Evolutionary conservation across 1,140 invertebrate genomes (phyloP).

Genomic region (Aradophagus sp.): DNA sequence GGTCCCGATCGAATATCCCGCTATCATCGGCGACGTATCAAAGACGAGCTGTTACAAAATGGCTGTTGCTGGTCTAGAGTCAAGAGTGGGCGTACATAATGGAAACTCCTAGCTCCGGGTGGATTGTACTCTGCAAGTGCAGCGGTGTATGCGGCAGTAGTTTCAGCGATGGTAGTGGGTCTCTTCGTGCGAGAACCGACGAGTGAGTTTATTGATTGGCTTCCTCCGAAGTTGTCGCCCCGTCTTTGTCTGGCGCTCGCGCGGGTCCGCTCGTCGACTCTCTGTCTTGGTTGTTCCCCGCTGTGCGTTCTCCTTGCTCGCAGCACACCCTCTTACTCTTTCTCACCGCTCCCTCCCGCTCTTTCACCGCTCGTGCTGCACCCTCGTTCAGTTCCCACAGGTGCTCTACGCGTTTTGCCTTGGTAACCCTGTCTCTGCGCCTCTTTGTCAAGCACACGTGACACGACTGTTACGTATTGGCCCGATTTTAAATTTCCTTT

Average conservation of each 20-base stretch:
- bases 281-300: constrained; percentile 5
- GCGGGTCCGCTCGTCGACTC: constrained; percentile 11
- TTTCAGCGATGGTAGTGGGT: constrained; percentile 59
- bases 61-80: constrained; percentile 68
- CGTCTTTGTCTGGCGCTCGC: constrained; percentile 52
- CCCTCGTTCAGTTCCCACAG: constrained; percentile 64
- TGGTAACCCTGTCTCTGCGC: constrained; percentile 63
- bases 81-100: constrained; percentile 74
- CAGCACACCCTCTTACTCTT: constrained; percentile 24
- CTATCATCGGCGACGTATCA: constrained; percentile 55
- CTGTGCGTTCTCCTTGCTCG: constrained; percentile 10
- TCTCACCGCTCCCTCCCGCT: constrained; percentile 44
- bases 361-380: constrained; percentile 29
- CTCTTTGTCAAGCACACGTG: constrained; percentile 42
- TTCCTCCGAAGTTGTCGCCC: constrained; percentile 68
- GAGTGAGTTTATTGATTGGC: constrained; percentile 75
- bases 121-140: constrained; percentile 57
- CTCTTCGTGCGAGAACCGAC: constrained; percentile 64
- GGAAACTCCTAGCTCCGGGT: constrained; percentile 68
- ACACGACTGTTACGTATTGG: constrained; percentile 31
- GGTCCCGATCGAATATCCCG: constrained; percentile 52
- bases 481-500: no score
- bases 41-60: constrained; percentile 71
- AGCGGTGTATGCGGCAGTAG: constrained; percentile 48
- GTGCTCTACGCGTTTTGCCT: constrained; percentile 68